Conservation (phyloP, 2,888 invertebrate genomes). For the Melikaiella ostensackeni region DNA sequence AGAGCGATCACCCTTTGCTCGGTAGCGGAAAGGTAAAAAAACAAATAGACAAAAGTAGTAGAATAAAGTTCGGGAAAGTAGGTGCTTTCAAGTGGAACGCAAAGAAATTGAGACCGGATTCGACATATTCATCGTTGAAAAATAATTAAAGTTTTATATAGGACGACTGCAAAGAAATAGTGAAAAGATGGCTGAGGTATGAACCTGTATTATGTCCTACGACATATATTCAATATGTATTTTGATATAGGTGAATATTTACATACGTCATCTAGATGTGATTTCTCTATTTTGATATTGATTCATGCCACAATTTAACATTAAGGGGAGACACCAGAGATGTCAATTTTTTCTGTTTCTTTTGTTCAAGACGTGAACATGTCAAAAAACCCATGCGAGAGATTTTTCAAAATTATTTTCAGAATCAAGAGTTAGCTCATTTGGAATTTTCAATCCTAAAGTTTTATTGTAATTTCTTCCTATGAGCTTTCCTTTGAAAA, state of each 20-base stretch:
- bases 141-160: background rate
- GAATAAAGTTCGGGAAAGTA: constrained; percentile 41
- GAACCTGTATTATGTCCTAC: background rate
- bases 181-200: constrained; percentile 19
- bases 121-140: background rate
- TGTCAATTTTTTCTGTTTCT: too few relatives aligned
- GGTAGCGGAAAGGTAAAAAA: background rate
- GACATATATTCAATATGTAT: background rate
- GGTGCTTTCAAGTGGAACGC: constrained; percentile 49
- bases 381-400: too few relatives aligned
- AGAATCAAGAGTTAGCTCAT: too few relatives aligned
- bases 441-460: too few relatives aligned
- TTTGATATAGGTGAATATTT: background rate
- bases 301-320: too few relatives aligned
- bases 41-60: constrained; percentile 37
- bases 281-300: background rate
- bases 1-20: constrained; percentile 37
- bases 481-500: too few relatives aligned
- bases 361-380: too few relatives aligned
- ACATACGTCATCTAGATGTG: background rate
- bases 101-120: constrained; percentile 41
- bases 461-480: too few relatives aligned
- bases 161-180: background rate
- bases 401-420: too few relatives aligned
- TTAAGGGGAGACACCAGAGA: too few relatives aligned